Conservation (phyloP, 2,797 vertebrate species). For the Capromys pilorides region DNA sequence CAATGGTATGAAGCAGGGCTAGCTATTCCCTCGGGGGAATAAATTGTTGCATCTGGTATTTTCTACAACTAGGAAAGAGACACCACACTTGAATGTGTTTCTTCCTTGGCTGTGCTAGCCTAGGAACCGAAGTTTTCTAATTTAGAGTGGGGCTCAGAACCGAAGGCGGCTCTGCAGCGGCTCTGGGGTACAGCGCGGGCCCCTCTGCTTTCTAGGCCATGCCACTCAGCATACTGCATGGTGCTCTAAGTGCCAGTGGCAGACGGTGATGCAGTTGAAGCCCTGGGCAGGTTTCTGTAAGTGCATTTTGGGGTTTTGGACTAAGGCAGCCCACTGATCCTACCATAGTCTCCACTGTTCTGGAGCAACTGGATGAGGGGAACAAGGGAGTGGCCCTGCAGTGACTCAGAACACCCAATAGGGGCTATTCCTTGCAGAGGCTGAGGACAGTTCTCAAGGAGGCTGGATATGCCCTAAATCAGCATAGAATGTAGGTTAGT, state of each 20-base stretch:
- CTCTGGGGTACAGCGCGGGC: too few species aligned
- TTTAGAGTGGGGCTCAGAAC: not conserved
- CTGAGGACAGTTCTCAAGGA: not conserved
- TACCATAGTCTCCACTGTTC: too few species aligned
- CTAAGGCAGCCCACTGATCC: not conserved
- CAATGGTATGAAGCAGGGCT: not conserved
- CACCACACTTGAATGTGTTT: not conserved
- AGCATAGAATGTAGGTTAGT: not conserved
- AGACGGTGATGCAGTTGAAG: not conserved
- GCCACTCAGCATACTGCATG: not conserved
- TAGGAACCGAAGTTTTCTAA: not conserved
- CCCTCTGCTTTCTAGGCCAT: not conserved
- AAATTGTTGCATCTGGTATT: not conserved
- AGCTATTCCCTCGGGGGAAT: not conserved
- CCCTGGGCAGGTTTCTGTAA: not conserved
- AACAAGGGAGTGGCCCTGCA: not conserved
- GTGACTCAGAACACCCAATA: not conserved
- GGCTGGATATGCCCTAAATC: not conserved
- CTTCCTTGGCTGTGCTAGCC: not conserved
- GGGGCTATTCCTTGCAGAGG: not conserved
- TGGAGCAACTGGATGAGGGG: not conserved
- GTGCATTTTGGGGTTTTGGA: not conserved
- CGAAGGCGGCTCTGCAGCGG: not conserved
- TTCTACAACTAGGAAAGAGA: not conserved
- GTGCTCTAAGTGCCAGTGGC: not conserved